Evolutionary conservation across 2,797 vertebrate species (phyloP).

Genomic region (Emys orbicularis): DNA sequence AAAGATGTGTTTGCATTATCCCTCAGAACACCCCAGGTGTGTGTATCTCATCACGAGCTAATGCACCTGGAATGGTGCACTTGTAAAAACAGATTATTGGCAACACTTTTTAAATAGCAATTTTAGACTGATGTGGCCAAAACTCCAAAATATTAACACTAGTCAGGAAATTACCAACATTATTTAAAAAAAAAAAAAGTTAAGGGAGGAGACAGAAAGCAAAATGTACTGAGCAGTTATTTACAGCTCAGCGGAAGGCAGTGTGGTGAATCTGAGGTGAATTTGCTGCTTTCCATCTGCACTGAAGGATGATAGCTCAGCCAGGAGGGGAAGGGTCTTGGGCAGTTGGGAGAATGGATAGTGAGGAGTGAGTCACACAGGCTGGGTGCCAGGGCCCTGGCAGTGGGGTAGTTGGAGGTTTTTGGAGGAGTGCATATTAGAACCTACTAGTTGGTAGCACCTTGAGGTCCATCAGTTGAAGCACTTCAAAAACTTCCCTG

Average conservation of each 20-base stretch:
- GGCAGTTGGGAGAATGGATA: not conserved
- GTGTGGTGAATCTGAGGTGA: not conserved
- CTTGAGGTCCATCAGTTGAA: not conserved
- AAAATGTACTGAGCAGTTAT: not conserved
- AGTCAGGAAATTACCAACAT: not conserved
- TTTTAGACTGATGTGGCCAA: too few species aligned
- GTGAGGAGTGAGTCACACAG: not conserved
- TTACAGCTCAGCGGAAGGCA: not conserved
- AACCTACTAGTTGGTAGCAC: not conserved
- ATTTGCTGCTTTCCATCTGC: not conserved
- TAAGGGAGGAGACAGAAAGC: not conserved
- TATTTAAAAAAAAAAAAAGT: not conserved
- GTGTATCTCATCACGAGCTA: not conserved
- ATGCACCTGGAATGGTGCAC: not conserved
- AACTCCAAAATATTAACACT: not conserved
- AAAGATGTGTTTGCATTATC: not conserved
- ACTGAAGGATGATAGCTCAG: not conserved
- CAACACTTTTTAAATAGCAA: too few species aligned
- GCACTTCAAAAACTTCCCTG: not conserved
- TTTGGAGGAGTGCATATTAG: not conserved
- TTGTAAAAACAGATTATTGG: not conserved
- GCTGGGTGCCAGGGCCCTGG: not conserved
- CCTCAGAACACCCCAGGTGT: not conserved
- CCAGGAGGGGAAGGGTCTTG: not conserved
- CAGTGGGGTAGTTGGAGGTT: too few species aligned